phyloP scores from a whole-genome alignment of 2,888 invertebrate species.

The Gnatocerus cornutus region DNA sequence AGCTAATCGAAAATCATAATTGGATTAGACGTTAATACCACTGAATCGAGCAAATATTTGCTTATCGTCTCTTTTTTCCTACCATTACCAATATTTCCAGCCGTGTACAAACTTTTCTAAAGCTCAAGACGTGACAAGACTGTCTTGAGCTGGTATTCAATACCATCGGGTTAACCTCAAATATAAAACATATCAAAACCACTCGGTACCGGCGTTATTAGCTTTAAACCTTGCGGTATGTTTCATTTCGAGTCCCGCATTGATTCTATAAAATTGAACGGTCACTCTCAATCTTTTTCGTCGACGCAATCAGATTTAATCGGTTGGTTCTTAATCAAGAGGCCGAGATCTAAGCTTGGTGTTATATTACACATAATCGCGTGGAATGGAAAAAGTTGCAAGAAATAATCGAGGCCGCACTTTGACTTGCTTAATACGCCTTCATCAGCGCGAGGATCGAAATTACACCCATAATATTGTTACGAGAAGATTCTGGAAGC shows the following conservation, averaged over 20 bases:
- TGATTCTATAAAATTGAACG: slow-evolving; percentile 31
- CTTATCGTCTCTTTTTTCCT: not conserved
- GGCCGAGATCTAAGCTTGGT: slow-evolving; percentile 18
- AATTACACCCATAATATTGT: too few relatives aligned
- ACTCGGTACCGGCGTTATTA: slow-evolving; percentile 40
- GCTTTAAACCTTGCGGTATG: slow-evolving; percentile 40
- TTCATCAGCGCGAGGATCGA: not conserved
- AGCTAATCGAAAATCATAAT: slow-evolving; percentile 35
- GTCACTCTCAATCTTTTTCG: slow-evolving; percentile 34
- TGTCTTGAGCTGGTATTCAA: slow-evolving; percentile 23
- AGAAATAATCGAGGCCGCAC: slow-evolving; percentile 3
- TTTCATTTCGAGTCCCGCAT: slow-evolving; percentile 28
- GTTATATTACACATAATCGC: slow-evolving; percentile 30
- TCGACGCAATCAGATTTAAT: slow-evolving; percentile 29
- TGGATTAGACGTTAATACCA: slow-evolving; percentile 35
- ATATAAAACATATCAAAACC: slow-evolving; percentile 43
- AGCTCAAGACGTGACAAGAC: slow-evolving; percentile 28
- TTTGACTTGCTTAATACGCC: not conserved
- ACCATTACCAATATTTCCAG: slow-evolving; percentile 9
- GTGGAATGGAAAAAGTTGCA: slow-evolving; percentile 17
- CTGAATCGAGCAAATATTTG: slow-evolving; percentile 23
- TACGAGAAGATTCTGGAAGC: too few relatives aligned
- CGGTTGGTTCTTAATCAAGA: slow-evolving; percentile 28
- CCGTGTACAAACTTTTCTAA: slow-evolving; percentile 24
- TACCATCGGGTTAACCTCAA: slow-evolving; percentile 40